Conservation (phyloP, 2,888 invertebrate species). For the Dichetophora obliterata region DNA sequence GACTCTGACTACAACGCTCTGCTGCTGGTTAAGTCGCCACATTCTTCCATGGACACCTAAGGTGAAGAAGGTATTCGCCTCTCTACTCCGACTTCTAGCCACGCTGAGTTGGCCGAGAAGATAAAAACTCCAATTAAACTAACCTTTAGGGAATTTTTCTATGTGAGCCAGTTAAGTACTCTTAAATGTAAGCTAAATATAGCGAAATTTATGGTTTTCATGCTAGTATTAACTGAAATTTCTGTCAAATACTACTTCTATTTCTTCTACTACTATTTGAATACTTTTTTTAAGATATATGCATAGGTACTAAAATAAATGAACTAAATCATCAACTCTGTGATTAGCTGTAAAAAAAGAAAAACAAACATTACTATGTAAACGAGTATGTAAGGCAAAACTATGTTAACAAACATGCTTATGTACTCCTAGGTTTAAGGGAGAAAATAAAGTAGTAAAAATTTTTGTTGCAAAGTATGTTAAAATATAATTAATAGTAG, state of each 20-base stretch:
- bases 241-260: background rate
- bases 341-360: constrained; percentile 62
- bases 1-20: constrained; percentile 69
- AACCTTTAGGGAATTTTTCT: constrained; percentile 58
- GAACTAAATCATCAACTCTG: constrained; percentile 63
- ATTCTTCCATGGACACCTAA: constrained; percentile 63
- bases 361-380: constrained; percentile 31
- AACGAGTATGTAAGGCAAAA: constrained; percentile 22
- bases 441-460: constrained; percentile 1
- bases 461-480: background rate
- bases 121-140: constrained; percentile 17
- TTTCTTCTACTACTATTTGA: background rate
- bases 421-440: constrained; percentile 15
- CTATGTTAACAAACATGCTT: background rate
- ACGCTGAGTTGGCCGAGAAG: background rate
- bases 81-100: background rate
- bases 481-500: background rate
- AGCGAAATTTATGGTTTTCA: constrained; percentile 64
- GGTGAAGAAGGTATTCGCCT: no score
- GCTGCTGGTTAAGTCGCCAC: constrained; percentile 65
- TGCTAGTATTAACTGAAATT: constrained; percentile 34
- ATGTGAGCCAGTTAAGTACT: constrained; percentile 46
- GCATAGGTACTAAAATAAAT: constrained; percentile 20
- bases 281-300: constrained; percentile 4
- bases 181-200: constrained; percentile 52